These are phyloP conservation scores for Syngnathus rostellatus DNA, from an alignment of 2,797 vertebrate species.

Conservation along the genomic window DNA sequence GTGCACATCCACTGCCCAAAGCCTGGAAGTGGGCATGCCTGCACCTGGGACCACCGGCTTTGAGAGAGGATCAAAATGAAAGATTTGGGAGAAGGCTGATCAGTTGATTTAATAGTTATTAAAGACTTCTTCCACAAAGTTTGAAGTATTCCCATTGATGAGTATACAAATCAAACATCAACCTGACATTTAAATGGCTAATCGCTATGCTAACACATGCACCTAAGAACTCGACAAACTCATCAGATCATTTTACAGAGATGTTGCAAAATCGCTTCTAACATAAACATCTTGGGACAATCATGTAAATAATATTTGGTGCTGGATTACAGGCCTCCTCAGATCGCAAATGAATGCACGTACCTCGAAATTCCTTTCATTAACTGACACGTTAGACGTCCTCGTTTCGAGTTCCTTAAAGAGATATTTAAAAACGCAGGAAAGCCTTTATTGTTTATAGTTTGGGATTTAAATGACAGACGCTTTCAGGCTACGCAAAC, in stretches of 20 bases:
- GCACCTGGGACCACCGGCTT: slow-evolving; percentile 19
- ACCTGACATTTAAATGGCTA: background rate
- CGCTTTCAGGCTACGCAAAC: slow-evolving; percentile 11
- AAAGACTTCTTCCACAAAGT: too few relatives aligned
- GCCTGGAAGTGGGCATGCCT: slow-evolving; percentile 77
- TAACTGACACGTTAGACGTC: slow-evolving; percentile 9
- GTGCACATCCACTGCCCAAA: slow-evolving; percentile 91
- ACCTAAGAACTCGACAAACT: background rate
- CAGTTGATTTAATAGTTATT: background rate
- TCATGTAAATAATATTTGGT: slow-evolving; percentile 6
- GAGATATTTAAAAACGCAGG: background rate
- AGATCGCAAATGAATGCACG: slow-evolving; percentile 31
- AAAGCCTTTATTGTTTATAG: background rate
- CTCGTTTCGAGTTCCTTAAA: background rate
- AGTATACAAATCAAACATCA: too few relatives aligned
- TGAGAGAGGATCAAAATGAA: background rate
- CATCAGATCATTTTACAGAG: background rate
- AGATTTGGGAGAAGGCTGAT: background rate
- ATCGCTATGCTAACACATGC: background rate
- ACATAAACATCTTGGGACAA: background rate
- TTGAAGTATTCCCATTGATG: too few relatives aligned
- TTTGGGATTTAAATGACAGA: slow-evolving; percentile 15
- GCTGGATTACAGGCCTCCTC: slow-evolving; percentile 38
- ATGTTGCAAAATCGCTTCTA: background rate
- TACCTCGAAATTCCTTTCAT: slow-evolving; percentile 50